Conservation (phyloP, 2,888 invertebrate genomes). For the Pseudoips prasinana region DNA sequence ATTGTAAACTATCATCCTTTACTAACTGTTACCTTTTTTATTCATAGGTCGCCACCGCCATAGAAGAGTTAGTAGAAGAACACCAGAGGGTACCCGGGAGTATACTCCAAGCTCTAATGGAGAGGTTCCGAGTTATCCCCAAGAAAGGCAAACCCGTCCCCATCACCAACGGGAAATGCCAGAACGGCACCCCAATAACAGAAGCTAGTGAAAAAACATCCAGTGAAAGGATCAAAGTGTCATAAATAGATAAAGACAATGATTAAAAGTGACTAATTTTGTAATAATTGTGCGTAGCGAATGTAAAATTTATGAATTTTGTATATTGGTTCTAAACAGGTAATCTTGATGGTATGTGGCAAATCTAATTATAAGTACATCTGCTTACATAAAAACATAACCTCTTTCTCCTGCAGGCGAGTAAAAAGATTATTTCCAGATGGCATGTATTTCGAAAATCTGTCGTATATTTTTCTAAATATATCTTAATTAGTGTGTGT, state of each 20-base stretch:
- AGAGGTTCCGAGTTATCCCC: conserved; percentile 80
- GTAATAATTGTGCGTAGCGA: conserved; percentile 1
- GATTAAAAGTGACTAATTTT: conserved; percentile 16
- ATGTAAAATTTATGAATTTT: not conserved
- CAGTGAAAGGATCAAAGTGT: conserved; percentile 41
- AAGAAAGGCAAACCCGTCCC: conserved; percentile 44
- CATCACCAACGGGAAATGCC: conserved; percentile 57
- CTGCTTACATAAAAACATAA: too few species aligned
- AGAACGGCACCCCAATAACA: conserved; percentile 56
- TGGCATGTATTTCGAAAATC: too few species aligned
- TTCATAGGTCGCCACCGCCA: conserved; percentile 88
- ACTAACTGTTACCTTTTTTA: too few species aligned
- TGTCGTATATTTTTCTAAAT: too few species aligned
- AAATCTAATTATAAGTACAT: too few species aligned
- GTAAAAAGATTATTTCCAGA: too few species aligned
- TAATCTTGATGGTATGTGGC: not conserved
- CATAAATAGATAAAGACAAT: conserved; percentile 15
- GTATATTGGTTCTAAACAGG: not conserved
- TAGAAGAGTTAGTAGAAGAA: conserved; percentile 88
- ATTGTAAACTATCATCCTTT: too few species aligned
- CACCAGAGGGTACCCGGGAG: conserved; percentile 95
- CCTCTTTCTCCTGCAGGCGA: too few species aligned
- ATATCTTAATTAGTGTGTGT: too few species aligned
- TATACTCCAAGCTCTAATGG: conserved; percentile 89
- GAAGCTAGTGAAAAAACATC: conserved; percentile 20